A percentile compares a stretch with the other conserved stretches of the same genome.
phyloP scores from a whole-genome alignment of 1,140 invertebrate genomes.

The Conus betulinus region DNA sequence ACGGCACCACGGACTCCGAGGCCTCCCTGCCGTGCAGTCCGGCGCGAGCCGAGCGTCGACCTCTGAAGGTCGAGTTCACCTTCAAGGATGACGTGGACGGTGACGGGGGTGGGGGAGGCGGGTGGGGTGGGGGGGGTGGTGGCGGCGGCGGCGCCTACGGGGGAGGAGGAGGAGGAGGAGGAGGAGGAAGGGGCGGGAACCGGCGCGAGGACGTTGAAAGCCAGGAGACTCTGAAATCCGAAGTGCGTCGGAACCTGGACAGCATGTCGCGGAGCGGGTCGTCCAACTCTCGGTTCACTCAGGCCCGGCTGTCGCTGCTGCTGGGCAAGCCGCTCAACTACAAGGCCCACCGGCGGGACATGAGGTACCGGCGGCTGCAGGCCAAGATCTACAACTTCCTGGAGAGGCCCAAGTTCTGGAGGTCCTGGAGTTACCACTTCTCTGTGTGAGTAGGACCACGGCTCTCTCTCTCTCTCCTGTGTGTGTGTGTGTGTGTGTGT shows the following conservation, averaged over 20 bases:
- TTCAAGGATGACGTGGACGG: constrained; percentile 58
- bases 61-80: constrained; percentile 60
- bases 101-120: constrained; percentile 43
- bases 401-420: constrained; percentile 90
- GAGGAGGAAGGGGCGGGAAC: constrained; percentile 39
- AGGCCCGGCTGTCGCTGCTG: constrained; percentile 88
- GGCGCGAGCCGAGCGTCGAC: constrained; percentile 49
- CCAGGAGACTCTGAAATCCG: constrained; percentile 24
- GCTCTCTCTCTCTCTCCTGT: background rate
- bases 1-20: constrained; percentile 44
- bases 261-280: constrained; percentile 55
- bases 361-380: constrained; percentile 90
- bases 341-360: constrained; percentile 87
- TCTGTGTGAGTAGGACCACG: constrained; percentile 87
- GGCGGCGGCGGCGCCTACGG: constrained; percentile 43
- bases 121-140: constrained; percentile 52
- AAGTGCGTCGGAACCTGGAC: constrained; percentile 36
- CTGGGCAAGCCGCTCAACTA: constrained; percentile 93
- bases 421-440: constrained; percentile 92
- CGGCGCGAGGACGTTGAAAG: constrained; percentile 52
- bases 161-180: constrained; percentile 40
- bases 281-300: constrained; percentile 58
- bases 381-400: constrained; percentile 95
- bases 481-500: background rate
- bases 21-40: constrained; percentile 47